Percentiles rank a stretch among this genome's conserved stretches.
Conservation (phyloP, 2,888 invertebrate genomes). For the Calliopum simillimum region DNA sequence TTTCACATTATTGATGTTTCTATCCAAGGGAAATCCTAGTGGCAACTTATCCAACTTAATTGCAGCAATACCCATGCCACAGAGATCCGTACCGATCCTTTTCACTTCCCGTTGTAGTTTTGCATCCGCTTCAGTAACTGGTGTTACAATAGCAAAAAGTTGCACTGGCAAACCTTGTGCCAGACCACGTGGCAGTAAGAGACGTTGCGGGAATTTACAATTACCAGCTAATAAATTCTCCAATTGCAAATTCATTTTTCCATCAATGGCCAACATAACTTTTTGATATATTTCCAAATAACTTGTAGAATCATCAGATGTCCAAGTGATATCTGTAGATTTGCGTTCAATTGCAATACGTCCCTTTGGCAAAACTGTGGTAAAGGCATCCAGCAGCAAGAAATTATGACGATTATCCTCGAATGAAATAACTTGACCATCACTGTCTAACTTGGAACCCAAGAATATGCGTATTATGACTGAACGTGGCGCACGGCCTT, state of each 20-base stretch:
- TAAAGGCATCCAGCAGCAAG: slow-evolving; percentile 73
- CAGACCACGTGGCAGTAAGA: slow-evolving; percentile 73
- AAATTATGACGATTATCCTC: slow-evolving; percentile 71
- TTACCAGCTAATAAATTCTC: slow-evolving; percentile 51
- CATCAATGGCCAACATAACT: slow-evolving; percentile 41
- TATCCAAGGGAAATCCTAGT: slow-evolving; percentile 78
- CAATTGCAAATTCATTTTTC: slow-evolving; percentile 56
- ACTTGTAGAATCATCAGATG: slow-evolving; percentile 69
- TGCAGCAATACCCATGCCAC: slow-evolving; percentile 68
- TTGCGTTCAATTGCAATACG: slow-evolving; percentile 57
- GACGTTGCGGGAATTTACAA: slow-evolving; percentile 72
- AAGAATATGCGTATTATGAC: slow-evolving; percentile 74
- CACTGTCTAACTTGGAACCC: slow-evolving; percentile 74
- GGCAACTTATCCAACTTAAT: slow-evolving; percentile 71
- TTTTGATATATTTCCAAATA: slow-evolving; percentile 64
- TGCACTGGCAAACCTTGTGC: slow-evolving; percentile 72
- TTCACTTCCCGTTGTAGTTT: slow-evolving; percentile 8
- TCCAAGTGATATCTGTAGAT: slow-evolving; percentile 50
- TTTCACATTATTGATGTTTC: slow-evolving; percentile 70
- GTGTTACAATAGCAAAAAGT: slow-evolving; percentile 71
- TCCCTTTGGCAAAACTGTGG: slow-evolving; percentile 70
- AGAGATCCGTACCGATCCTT: slow-evolving; percentile 30
- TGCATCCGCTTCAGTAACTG: slow-evolving; percentile 48
- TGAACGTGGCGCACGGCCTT: slow-evolving; percentile 69
- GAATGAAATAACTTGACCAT: slow-evolving; percentile 67